Evolutionary conservation across 2,113 vertebrate genomes (phyloP).

Genomic region (Dasyornis broadbenti): DNA sequence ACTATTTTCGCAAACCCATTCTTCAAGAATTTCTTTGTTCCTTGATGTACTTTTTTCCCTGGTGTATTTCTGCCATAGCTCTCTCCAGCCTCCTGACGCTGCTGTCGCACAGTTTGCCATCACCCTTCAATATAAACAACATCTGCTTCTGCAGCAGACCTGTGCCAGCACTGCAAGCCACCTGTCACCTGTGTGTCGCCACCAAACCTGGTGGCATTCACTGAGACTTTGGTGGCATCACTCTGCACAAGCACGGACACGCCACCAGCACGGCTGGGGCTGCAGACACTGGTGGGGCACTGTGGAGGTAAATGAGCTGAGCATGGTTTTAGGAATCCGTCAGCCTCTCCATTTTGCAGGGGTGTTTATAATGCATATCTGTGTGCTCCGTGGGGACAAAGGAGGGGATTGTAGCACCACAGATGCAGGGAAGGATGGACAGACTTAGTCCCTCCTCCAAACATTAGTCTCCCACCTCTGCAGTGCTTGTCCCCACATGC

Average conservation of each 20-base stretch:
- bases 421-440: not conserved
- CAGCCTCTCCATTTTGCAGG: not conserved
- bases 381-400: accelerated
- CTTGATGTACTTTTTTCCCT: not conserved
- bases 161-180: not conserved
- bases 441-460: not conserved
- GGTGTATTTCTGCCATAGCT: not conserved
- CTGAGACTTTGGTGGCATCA: not conserved
- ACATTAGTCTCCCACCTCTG: accelerated
- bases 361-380: not conserved
- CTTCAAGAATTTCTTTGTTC: not conserved
- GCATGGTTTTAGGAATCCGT: not conserved
- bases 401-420: no score
- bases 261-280: not conserved
- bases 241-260: not conserved
- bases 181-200: not conserved
- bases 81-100: not conserved
- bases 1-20: not conserved
- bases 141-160: not conserved
- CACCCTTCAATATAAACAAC: not conserved
- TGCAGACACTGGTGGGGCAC: accelerated
- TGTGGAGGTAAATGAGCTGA: not conserved
- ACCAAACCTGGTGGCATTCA: not conserved
- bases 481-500: accelerated
- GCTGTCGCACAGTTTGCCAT: not conserved